Conservation (phyloP, 2,888 invertebrate genomes). For the Meiosimyza platycephala region DNA sequence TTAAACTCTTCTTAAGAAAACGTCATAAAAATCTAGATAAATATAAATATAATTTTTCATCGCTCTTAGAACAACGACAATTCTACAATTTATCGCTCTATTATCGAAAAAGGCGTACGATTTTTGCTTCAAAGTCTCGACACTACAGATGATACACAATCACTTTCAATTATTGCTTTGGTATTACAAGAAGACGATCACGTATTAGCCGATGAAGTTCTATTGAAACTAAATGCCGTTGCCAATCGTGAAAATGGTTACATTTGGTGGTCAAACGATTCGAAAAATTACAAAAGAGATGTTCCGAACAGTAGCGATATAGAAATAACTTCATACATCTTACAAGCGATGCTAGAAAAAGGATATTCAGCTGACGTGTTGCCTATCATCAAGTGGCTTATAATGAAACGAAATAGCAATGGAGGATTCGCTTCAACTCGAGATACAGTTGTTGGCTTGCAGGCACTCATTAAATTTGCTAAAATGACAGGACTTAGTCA, state of each 20-base stretch:
- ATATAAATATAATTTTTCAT: too few relatives aligned
- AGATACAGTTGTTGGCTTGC: conserved; percentile 78
- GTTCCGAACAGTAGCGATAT: conserved; percentile 75
- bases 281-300: conserved; percentile 63
- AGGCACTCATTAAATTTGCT: conserved; percentile 74
- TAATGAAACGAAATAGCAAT: conserved; percentile 72
- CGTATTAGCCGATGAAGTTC: conserved; percentile 68
- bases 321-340: conserved; percentile 86
- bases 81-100: too few relatives aligned
- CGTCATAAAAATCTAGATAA: too few relatives aligned
- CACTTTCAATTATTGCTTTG: conserved; percentile 71
- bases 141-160: too few relatives aligned
- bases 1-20: too few relatives aligned
- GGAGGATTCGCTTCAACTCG: conserved; percentile 81
- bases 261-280: conserved; percentile 78
- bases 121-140: too few relatives aligned
- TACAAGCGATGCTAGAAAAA: conserved; percentile 70
- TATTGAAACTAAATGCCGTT: conserved; percentile 67
- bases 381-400: conserved; percentile 78
- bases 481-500: conserved; percentile 67
- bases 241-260: conserved; percentile 69
- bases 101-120: too few relatives aligned
- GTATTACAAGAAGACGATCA: conserved; percentile 80
- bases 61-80: too few relatives aligned
- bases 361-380: conserved; percentile 53